A percentile compares a stretch with the other conserved stretches of the same genome.
Conservation (phyloP, 2,888 invertebrate genomes). For the Dichetophora obliterata region DNA sequence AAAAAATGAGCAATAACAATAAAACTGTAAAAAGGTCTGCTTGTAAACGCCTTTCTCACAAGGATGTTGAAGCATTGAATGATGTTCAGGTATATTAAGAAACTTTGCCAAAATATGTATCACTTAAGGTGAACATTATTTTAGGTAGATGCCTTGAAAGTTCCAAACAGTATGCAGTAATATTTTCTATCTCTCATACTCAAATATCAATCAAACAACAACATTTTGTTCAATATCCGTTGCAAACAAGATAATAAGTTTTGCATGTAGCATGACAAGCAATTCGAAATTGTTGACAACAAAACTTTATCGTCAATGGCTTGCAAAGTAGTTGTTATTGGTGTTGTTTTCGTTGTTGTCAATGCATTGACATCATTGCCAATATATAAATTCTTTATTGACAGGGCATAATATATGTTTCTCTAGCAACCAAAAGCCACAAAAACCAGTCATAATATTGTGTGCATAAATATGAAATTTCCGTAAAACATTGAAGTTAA, state of each 20-base stretch:
- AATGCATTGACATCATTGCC: background rate
- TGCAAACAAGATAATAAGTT: conserved; percentile 19
- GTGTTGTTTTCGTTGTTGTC: background rate
- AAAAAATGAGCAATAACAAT: conserved; percentile 23
- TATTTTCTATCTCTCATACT: background rate
- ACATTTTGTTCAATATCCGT: conserved; percentile 25
- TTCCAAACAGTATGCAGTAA: background rate
- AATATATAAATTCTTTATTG: background rate
- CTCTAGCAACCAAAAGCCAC: no score
- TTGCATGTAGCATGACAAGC: conserved; percentile 18
- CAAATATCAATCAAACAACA: background rate
- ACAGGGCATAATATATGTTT: background rate
- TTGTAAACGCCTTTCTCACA: background rate
- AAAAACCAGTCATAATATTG: conserved; percentile 6
- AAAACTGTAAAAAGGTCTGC: conserved; percentile 12
- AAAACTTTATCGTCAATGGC: conserved; percentile 22
- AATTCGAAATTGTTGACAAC: conserved; percentile 30
- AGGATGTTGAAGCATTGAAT: background rate
- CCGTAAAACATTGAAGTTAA: conserved; percentile 7
- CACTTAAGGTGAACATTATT: background rate
- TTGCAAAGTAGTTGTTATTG: background rate
- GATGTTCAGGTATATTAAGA: background rate
- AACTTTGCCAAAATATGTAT: background rate
- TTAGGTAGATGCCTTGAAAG: background rate
- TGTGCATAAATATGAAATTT: conserved; percentile 23